Evolutionary conservation across 2,888 invertebrate genomes (phyloP), one percentile per base, ranked within the genome.

Genomic region (Scrobipalpa atriplicella): DNA sequence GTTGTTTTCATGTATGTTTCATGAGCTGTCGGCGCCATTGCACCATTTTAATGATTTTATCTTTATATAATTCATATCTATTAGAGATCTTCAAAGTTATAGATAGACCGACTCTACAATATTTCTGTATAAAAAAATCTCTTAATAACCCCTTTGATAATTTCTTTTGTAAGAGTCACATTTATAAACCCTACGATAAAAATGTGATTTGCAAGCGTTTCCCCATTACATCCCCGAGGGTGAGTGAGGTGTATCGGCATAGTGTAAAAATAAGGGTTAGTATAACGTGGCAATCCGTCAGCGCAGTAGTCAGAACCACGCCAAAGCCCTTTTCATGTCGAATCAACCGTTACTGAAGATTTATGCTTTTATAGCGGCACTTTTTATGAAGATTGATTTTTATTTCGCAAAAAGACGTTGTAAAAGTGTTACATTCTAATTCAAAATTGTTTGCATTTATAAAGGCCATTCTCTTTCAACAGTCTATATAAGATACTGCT

Each of bases 281-380:
- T 43, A 62, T 64, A 65, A 63, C 65, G 70, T 71, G 69, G 70
- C 70, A 70, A 78, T 78, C 73, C 73, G 72, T 79, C 78, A 73
- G 76, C 76, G 77, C 75, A 74, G 38, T 38, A 38, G 74, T 72
- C 71, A 69, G 70, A 29, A 29, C 29, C 29, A 29, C 71, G 47
- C n/a, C 78, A 76, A 76, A 75, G 77, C 80, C 73, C 77, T 79
- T 64, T 79, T 79, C 78, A 75, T 74, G 75, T 75, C 67, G 69
- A 73, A 72, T 72, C 73, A 75, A 73, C 74, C 75, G 75, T 82
- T 79, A 76, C 72, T 69, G 71, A 77, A 78, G 78, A 83, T 80
- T 82, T 81, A 83, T 80, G 74, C 38, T 16, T 36, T 58, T 58
- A 29, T 16, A 16, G 73, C 72, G 72, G 74, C 74, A 67, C 71